Evolutionary conservation across 64 coral and sea anemone genomes (phyloP).

Genomic region (Orbicella faveolata): DNA sequence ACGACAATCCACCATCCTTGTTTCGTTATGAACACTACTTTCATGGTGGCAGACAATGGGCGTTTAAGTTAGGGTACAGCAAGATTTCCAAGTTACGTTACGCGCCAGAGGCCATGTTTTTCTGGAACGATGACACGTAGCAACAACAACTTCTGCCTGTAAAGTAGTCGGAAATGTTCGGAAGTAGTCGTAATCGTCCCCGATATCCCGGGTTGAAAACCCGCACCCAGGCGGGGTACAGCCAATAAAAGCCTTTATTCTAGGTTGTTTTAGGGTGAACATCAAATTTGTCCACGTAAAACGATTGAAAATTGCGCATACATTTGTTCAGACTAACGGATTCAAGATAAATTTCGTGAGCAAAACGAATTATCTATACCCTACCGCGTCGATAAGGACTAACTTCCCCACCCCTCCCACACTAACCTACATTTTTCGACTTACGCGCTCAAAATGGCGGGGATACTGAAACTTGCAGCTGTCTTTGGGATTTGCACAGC

Average conservation of each 20-base stretch:
- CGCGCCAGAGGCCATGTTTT: not conserved
- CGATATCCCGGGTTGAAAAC: no score
- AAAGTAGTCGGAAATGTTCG: not conserved
- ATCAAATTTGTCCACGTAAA: no score
- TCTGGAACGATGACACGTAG: not conserved
- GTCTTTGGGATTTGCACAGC: slow-evolving; percentile 46
- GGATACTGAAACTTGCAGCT: not conserved
- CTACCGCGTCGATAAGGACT: no score
- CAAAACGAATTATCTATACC: no score
- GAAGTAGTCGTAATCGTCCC: not conserved
- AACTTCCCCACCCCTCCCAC: not conserved
- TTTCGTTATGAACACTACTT: slow-evolving; percentile 51
- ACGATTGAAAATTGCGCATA: no score
- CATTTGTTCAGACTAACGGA: no score
- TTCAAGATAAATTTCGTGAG: no score
- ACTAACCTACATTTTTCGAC: not conserved
- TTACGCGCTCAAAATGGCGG: not conserved
- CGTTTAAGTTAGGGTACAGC: not conserved
- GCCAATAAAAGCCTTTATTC: no score
- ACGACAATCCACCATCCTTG: slow-evolving; percentile 40
- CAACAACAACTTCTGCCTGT: not conserved
- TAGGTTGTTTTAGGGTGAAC: no score
- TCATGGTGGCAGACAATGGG: slow-evolving; percentile 4
- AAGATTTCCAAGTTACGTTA: not conserved
- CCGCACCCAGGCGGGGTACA: no score